Evolutionary conservation across 1,140 invertebrate species (phyloP).

Genomic region (Calosoma granatense): DNA sequence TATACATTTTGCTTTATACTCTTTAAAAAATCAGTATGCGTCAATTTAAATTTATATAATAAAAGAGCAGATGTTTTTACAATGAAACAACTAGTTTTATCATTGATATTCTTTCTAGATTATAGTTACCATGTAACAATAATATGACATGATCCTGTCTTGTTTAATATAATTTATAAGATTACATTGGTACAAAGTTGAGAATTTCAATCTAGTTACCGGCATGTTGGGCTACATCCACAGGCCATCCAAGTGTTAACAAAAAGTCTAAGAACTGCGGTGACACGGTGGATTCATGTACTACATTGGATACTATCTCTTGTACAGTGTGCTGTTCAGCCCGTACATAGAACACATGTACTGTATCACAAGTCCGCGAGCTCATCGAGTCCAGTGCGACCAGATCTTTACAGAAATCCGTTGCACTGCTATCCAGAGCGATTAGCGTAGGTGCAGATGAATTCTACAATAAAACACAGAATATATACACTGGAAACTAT

Average conservation of each 20-base stretch:
- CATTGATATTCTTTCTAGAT: too few relatives aligned
- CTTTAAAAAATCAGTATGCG: too few relatives aligned
- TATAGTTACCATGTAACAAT: too few relatives aligned
- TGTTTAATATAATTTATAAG: neutral
- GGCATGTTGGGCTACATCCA: constrained; percentile 69
- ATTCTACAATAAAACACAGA: too few relatives aligned
- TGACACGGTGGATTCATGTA: constrained; percentile 45
- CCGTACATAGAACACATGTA: constrained; percentile 90
- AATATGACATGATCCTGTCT: too few relatives aligned
- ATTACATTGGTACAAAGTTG: neutral
- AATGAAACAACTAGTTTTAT: neutral
- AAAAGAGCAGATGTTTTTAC: neutral
- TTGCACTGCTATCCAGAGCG: constrained; percentile 61
- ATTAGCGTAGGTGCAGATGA: constrained; percentile 50
- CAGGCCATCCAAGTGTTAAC: constrained; percentile 74
- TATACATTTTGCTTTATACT: too few relatives aligned
- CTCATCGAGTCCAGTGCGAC: constrained; percentile 72
- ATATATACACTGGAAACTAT: too few relatives aligned
- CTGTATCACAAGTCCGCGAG: constrained; percentile 80
- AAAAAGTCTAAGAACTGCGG: constrained; percentile 71
- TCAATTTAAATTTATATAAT: too few relatives aligned
- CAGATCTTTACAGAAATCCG: constrained; percentile 63
- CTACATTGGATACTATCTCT: constrained; percentile 71
- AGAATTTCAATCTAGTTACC: too few relatives aligned
- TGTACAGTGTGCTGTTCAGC: constrained; percentile 63